These are phyloP conservation scores for Ciconia stormi DNA, from an alignment of 2,113 vertebrate genomes.

Conservation along the genomic window DNA sequence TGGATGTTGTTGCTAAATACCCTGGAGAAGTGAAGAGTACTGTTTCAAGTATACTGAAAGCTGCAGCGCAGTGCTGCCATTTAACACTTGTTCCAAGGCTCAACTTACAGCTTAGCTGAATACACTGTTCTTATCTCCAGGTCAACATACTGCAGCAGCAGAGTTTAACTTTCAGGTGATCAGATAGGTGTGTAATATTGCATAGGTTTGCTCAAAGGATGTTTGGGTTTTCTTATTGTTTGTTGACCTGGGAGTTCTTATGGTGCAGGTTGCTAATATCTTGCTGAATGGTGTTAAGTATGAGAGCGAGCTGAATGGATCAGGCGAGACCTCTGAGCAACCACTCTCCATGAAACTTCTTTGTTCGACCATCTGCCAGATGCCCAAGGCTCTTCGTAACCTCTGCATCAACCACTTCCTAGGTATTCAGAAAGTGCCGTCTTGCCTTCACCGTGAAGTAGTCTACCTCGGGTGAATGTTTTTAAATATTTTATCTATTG, in stretches of 20 bases:
- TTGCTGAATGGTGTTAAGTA: slow-evolving; percentile 93
- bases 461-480: neutral
- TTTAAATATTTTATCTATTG: neutral
- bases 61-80: neutral
- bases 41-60: neutral
- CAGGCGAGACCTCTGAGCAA: slow-evolving; percentile 77
- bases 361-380: slow-evolving; percentile 91
- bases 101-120: neutral
- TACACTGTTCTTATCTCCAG: neutral
- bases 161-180: neutral
- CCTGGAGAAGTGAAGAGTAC: neutral
- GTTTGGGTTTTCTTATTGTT: neutral
- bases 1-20: neutral
- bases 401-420: slow-evolving; percentile 98
- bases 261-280: slow-evolving; percentile 91
- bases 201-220: neutral
- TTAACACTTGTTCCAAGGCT: neutral
- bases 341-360: slow-evolving; percentile 89
- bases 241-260: slow-evolving; percentile 44
- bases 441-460: neutral
- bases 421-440: slow-evolving; percentile 71
- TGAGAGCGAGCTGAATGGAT: slow-evolving; percentile 88
- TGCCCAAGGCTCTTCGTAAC: slow-evolving; percentile 91
- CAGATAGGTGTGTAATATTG: neutral
- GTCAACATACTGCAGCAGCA: neutral